Base-by-base conservation (phyloP, 1,140 invertebrate genomes). In the Drosophila sucinea region DNA sequence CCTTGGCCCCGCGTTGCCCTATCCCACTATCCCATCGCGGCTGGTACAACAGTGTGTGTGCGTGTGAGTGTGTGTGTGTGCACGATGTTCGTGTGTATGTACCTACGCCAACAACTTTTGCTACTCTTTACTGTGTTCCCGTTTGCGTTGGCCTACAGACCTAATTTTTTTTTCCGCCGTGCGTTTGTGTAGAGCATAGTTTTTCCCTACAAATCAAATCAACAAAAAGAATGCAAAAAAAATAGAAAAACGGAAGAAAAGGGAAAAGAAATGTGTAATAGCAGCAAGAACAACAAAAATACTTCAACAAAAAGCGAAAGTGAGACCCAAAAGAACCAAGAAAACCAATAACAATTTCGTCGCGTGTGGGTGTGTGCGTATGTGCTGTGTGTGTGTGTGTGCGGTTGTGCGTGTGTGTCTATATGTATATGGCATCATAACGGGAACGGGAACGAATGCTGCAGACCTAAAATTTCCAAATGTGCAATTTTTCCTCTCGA, bases 71-170 rank as follows among this genome's bases (percentile, higher is more conserved):
- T 60, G 56, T 56, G 58, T 70, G 70, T 71, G 67, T 70, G 73
- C 56, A 23, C 1, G 23, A 27, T 65, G 38, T 61, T 54, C 47
- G 61, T 71, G 73, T 71, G 70, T 70, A 70, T 61, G 58, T 63
- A 77, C 85, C 83, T 87, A 89, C 85, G 85, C 84, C 85, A 87
- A 89, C 84, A 89, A 81, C 77, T 84, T 75, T 87, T 79, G 76
- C 76, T 71, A 62, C 78, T 79, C 65, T 79, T 76, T 84, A 84
- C 79, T 83, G 85, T 87, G 84, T 90, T 90, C 85, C 79, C 81
- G 77, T 89, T 89, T 78, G 86, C 67, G 65, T 84, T 91, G 90
- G 82, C 90, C 90, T 91, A 91, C 85, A 91, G 90, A 91, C 90
- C 90, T 84, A 91, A 91, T 91, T 91, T 82, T 76, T 79, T 80